Base-by-base conservation (phyloP, 2,113 vertebrate genomes). In the Misgurnus mizolepis region DNA sequence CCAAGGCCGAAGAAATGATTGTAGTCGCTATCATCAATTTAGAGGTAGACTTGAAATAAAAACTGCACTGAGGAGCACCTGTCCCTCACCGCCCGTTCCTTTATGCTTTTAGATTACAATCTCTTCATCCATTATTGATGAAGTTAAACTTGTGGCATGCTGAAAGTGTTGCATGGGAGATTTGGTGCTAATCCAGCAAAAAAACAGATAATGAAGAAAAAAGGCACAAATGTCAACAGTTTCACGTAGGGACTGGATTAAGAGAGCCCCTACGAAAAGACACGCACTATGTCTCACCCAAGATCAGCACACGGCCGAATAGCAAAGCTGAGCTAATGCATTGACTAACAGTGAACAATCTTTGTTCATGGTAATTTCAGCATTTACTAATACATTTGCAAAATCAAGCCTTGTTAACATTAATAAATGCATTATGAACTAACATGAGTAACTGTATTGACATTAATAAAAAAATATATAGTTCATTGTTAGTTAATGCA, bases 211-310 rank as follows among this genome's bases (percentile, higher is more conserved):
- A 98, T 96, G 96, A 96, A 94, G 94, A 94, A 96, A 91, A 94
- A 97, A 97, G n/a, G 96, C 96, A 98, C 96, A 98, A 98, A 98
- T 98, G 98, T 98, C 97, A 98, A 98, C 97, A 98, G 96, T 98
- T 98, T 98, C 96, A 98, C 96, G 96, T 94, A 96, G 96, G 93
- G 95, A 99, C 96, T 99, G 96, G 97, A 98, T 98, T 98, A 98
- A 93, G 94, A 92, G 89, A 92, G 92, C 93, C 92, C 87, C 43
- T 49, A 71, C 85, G 40, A 65, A 79, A 27, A 78, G 41, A 68
- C 77, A 68, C 73, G 75, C 79, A 71, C 79, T 93, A 94, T 95
- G 72, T 92, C 92, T 93, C 93, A 93, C 94, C 90, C 84, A 91
- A 80, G 94, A 96, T 97, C 96, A 96, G 91, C 90, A 18, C 58